Evolutionary conservation across 1,140 invertebrate species (phyloP).

Genomic region (Nomia melanderi): DNA sequence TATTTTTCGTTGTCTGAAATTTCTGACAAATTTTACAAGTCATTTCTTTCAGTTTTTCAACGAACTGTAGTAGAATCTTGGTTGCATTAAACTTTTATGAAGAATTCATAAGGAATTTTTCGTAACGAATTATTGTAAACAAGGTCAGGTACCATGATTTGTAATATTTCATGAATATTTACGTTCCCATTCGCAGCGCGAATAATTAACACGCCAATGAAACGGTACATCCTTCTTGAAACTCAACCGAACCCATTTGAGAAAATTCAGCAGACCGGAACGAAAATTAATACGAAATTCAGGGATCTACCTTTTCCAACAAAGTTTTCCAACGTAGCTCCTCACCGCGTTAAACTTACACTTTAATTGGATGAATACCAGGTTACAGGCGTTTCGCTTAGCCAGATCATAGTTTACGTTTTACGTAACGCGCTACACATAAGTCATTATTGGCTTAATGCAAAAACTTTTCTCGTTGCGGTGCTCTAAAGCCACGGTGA

Average conservation of each 20-base stretch:
- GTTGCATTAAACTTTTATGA: too few relatives aligned
- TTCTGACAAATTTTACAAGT: too few relatives aligned
- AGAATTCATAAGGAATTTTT: too few relatives aligned
- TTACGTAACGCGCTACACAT: neutral
- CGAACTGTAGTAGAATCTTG: too few relatives aligned
- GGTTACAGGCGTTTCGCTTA: neutral
- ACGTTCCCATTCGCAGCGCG: too few relatives aligned
- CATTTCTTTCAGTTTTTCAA: too few relatives aligned
- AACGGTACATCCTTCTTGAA: neutral
- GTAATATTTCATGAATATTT: too few relatives aligned
- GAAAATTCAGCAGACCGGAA: neutral
- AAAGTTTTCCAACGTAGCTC: neutral
- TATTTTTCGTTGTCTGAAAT: too few relatives aligned
- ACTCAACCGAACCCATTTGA: neutral
- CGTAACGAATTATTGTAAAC: too few relatives aligned
- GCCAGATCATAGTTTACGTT: neutral
- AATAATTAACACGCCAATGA: neutral
- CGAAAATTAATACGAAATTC: neutral
- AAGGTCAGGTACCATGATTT: too few relatives aligned
- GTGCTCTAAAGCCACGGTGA: too few relatives aligned
- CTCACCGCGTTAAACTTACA: neutral
- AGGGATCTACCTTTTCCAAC: neutral
- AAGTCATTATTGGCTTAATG: neutral
- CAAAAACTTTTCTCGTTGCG: neutral
- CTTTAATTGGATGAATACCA: neutral